Percentiles rank a stretch among this genome's conserved stretches.
These are phyloP conservation scores for Hemitrygon akajei DNA, from an alignment of 2,797 vertebrate genomes.

Conservation along the genomic window DNA sequence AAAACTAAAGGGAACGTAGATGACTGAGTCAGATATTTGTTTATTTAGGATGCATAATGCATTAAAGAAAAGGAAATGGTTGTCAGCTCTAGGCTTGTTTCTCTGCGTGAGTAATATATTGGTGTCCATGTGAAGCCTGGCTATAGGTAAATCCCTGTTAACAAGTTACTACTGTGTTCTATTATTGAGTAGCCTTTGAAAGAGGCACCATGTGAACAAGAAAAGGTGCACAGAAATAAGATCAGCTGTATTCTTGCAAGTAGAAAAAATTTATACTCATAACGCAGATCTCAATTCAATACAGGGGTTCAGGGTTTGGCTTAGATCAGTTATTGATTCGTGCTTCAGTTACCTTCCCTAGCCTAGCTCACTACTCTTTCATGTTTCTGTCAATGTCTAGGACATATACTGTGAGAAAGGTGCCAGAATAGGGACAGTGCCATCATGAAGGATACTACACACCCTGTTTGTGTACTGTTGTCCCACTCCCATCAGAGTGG, in stretches of 20 bases:
- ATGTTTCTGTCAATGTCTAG: not conserved
- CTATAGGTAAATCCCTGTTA: constrained; percentile 38
- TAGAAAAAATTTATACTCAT: not conserved
- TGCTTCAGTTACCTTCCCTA: not conserved
- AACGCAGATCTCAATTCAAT: not conserved
- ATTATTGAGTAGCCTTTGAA: constrained; percentile 3
- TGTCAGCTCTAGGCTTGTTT: constrained; percentile 44
- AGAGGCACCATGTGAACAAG: not conserved
- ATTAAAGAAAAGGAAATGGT: constrained; percentile 41
- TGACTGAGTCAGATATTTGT: constrained; percentile 46
- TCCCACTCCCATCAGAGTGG: no score
- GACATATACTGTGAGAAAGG: not conserved
- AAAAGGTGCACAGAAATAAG: not conserved
- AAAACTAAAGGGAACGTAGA: constrained; percentile 48
- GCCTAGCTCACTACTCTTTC: not conserved
- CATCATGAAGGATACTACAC: no score
- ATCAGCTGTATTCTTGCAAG: not conserved
- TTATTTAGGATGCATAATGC: constrained; percentile 51
- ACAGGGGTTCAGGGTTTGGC: no score
- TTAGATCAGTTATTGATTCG: not conserved
- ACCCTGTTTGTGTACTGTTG: no score
- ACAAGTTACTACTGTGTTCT: not conserved
- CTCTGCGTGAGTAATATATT: constrained; percentile 42
- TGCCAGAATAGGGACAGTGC: no score
- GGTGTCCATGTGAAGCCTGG: constrained; percentile 38